Evolutionary conservation across 1,140 invertebrate species (phyloP).

Genomic region (Saccostrea echinata): DNA sequence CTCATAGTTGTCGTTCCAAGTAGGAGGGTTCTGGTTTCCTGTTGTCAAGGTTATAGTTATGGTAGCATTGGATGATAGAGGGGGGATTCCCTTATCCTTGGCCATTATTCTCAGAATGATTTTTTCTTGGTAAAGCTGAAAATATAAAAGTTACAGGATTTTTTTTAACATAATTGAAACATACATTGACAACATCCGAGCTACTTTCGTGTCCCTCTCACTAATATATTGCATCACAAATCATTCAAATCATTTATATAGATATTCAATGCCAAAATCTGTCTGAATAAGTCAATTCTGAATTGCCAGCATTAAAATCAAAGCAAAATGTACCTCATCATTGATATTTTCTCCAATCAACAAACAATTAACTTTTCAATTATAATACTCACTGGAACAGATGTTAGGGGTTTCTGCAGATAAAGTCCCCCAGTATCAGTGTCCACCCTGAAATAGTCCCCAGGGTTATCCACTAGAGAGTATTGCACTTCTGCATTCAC

Average conservation of each 20-base stretch:
- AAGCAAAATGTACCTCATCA: too few species aligned
- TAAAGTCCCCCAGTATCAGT: conserved; percentile 69
- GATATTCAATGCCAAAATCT: too few species aligned
- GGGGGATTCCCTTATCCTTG: conserved; percentile 66
- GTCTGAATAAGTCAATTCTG: too few species aligned
- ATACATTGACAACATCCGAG: too few species aligned
- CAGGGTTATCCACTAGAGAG: conserved; percentile 61
- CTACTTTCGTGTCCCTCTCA: too few species aligned
- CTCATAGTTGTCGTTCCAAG: conserved; percentile 68
- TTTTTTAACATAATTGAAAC: too few species aligned
- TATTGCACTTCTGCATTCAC: conserved; percentile 64
- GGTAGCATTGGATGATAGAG: conserved; percentile 58
- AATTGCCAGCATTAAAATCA: too few species aligned
- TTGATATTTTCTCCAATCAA: too few species aligned
- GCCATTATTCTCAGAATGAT: conserved; percentile 65
- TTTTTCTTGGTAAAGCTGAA: conserved; percentile 11
- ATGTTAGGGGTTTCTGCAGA: conserved; percentile 55
- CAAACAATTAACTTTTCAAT: too few species aligned
- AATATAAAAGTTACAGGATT: background rate
- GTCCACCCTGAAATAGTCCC: conserved; percentile 63
- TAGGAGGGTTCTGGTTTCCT: conserved; percentile 64
- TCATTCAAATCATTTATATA: too few species aligned
- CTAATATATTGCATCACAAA: too few species aligned
- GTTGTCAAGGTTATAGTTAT: conserved; percentile 66
- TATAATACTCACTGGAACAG: conserved; percentile 27